A percentile compares a stretch with the other conserved stretches of the same genome.
Evolutionary conservation across 2,797 vertebrate species (phyloP).

Genomic region (Megalops cyprinoides): DNA sequence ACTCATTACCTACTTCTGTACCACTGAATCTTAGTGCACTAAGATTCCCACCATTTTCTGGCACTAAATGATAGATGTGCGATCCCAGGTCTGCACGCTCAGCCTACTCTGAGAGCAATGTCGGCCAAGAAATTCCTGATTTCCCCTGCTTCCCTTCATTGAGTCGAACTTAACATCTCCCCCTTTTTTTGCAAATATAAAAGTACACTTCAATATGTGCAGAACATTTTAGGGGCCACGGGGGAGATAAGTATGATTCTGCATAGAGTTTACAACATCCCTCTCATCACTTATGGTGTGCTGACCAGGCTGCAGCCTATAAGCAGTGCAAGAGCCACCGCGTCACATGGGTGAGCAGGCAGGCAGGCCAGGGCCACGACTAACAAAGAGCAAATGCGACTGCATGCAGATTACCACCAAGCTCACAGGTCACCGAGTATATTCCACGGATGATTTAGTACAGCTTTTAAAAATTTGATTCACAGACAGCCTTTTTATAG

Average conservation of each 20-base stretch:
- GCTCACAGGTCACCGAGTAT: neutral
- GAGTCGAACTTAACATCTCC: slow-evolving; percentile 47
- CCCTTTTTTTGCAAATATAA: neutral
- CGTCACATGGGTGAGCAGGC: neutral
- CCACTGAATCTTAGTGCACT: neutral
- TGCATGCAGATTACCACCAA: neutral
- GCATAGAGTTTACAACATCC: neutral
- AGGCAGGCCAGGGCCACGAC: neutral
- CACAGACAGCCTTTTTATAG: neutral
- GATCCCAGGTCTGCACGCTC: neutral
- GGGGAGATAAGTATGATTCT: slow-evolving; percentile 6
- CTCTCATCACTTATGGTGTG: neutral
- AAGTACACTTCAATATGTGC: slow-evolving; percentile 5
- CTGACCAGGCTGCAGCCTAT: neutral
- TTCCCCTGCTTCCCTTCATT: slow-evolving; percentile 61
- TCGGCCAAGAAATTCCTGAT: slow-evolving; percentile 75
- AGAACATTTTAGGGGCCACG: neutral
- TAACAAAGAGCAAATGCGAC: neutral
- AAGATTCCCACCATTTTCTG: too few relatives aligned
- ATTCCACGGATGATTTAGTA: neutral
- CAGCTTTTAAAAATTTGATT: slow-evolving; percentile 9
- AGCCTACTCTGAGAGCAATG: slow-evolving; percentile 62
- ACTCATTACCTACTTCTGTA: neutral
- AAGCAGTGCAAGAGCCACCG: neutral
- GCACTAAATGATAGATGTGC: too few relatives aligned